Percentiles rank a stretch among this genome's conserved stretches.
These are phyloP conservation scores for Pterostichus madidus DNA, from an alignment of 2,888 invertebrate genomes.

Conservation along the genomic window DNA sequence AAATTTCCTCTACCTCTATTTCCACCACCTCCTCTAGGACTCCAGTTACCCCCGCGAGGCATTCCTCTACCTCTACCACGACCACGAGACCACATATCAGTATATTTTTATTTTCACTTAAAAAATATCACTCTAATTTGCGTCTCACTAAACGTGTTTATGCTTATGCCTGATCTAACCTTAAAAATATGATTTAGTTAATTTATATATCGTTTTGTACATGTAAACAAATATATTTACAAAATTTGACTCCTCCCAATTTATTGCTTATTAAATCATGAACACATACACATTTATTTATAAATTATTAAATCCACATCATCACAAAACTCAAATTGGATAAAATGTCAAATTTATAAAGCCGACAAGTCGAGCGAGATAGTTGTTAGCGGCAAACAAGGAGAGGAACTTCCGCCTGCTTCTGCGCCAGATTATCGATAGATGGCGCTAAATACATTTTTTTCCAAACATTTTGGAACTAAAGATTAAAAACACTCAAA, in stretches of 20 bases:
- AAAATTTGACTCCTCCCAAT: slow-evolving; percentile 1
- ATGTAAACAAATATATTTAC: slow-evolving; percentile 13
- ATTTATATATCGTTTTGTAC: background rate
- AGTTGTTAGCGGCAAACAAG: background rate
- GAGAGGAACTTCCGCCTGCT: slow-evolving; percentile 15
- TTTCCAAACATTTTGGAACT: background rate
- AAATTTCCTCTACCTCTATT: slow-evolving; percentile 34
- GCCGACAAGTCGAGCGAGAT: background rate
- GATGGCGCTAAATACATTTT: slow-evolving; percentile 15
- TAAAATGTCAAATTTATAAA: slow-evolving; percentile 30
- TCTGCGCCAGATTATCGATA: slow-evolving; percentile 20
- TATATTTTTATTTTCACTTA: slow-evolving; percentile 8
- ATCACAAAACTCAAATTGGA: slow-evolving; percentile 15
- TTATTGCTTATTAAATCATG: slow-evolving; percentile 16
- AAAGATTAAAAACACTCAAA: too few relatives aligned
- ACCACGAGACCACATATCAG: slow-evolving; percentile 38
- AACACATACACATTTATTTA: background rate
- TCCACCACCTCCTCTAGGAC: slow-evolving; percentile 27
- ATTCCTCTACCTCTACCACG: slow-evolving; percentile 38
- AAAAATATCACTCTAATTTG: slow-evolving; percentile 1
- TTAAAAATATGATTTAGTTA: slow-evolving; percentile 6
- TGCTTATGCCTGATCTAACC: slow-evolving; percentile 34
- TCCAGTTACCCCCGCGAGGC: slow-evolving; percentile 30
- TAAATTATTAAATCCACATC: slow-evolving; percentile 20
- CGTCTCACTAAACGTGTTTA: slow-evolving; percentile 31